Percentiles rank a stretch among this genome's conserved stretches.
phyloP scores from a whole-genome alignment of 2,113 vertebrate species.

The Genyomyrus donnyi region DNA sequence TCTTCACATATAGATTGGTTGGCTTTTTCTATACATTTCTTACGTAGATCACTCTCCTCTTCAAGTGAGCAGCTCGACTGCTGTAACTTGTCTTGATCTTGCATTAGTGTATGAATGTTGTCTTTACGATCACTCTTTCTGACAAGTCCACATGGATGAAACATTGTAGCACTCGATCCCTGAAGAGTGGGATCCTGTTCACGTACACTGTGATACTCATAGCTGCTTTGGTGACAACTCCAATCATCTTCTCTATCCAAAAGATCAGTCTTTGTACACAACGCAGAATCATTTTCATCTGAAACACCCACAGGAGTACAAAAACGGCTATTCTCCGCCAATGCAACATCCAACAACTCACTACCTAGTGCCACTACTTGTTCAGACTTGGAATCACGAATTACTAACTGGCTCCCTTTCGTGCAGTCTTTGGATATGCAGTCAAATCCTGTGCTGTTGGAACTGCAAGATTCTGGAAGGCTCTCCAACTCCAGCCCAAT shows the following conservation, averaged over 20 bases:
- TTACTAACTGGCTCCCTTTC: background rate
- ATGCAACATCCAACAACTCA: background rate
- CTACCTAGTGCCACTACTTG: background rate
- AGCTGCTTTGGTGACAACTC: background rate
- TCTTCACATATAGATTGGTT: background rate
- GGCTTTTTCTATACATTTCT: background rate
- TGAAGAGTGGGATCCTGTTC: background rate
- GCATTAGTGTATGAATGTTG: background rate
- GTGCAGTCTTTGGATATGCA: background rate
- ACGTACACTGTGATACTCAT: background rate
- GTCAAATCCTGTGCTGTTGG: conserved; percentile 16
- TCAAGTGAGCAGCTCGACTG: background rate
- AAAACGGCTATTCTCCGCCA: background rate
- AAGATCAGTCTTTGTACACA: background rate
- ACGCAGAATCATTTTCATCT: background rate
- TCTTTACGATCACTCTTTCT: background rate
- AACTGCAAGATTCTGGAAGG: conserved; percentile 33
- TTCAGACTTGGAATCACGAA: background rate
- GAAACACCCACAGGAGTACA: background rate
- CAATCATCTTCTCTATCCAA: background rate
- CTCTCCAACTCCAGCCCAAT: background rate
- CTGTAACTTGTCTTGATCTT: background rate
- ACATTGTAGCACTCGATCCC: background rate
- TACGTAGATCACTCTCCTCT: background rate
- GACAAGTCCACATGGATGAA: background rate